Evolutionary conservation across 1,140 invertebrate species (phyloP), one percentile per base, ranked within the genome.

Genomic region (Neodiprion pinetum): DNA sequence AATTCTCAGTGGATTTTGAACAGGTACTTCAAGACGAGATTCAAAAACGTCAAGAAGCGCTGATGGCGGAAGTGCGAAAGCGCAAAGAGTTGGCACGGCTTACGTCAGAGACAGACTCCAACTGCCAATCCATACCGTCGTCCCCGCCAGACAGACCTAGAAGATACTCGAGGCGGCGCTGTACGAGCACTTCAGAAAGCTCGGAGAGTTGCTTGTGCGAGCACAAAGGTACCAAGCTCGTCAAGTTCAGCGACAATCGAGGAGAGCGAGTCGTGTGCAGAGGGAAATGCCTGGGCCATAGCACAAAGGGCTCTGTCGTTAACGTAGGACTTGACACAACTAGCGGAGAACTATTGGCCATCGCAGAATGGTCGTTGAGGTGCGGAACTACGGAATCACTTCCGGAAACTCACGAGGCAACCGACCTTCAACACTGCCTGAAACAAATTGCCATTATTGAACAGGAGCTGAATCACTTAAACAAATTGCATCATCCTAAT

Each of bases 281-380:
- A 53, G 90, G 92, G 5, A 90, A 88, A 75, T 93, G 91, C 81
- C 82, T 93, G 71, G 90, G 92, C 65, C 93, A 95, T 77, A 92
- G 91, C 72, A 81, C 90, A 72, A 88, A 91, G 28, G 93, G 93
- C 8, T 93, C 91, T 71, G 89, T 93, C n/a, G 90, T 93, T 47
- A 95, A 92, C 84, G 88, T 90, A 7, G 94, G 92, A 14, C 90
- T 95, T 17, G 94, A 95, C 80, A 88, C 86, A 66, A 88, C 88
- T 28, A 91, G 90, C 17, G 94, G 94, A 1, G 91, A 94, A 81
- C 80, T 94, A 74, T 88, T 95, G 1, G 90, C 91, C 11, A 85
- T 96, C 67, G 91, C 89, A 17, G 93, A 95, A 87, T 96, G 94
- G 94, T 91, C 89, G 50, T 85, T 95, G 49, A 90, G 90, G 76